Evolutionary conservation across 2,888 invertebrate species (phyloP), one percentile per base, ranked within the genome.

Genomic region (Lasius fuliginosus): DNA sequence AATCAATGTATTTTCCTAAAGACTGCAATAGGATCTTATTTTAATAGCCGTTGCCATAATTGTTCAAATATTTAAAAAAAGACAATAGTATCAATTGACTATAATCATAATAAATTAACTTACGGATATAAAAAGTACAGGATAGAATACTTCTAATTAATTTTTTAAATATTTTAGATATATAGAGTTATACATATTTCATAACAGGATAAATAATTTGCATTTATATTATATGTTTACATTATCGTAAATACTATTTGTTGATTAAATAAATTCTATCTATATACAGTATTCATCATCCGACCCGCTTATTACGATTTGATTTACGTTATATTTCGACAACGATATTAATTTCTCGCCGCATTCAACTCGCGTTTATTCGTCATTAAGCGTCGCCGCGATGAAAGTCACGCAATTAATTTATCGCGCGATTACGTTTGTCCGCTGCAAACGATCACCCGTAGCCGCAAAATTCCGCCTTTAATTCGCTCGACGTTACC

Each of bases 391-490:
- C 73, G 27, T 79, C 60, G 60, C 73, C 60, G 36, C 79, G 79
- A 79, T 79, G 60, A 77, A 77, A 79, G 79, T 79, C 73, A 79
- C 60, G 79, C 79, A 73, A 81, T 81, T 81, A 81, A 81, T 81
- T 81, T 46, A 73, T 81, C 73, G 73, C 18, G 60, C 73, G 60
- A 77, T 77, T 77, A 58, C 69, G 60, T 73, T 73, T 73, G 79
- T 73, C 73, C 60, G 60, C 36, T 81, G 79, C 79, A 81, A 71
- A 62, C 71, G 79, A 81, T 62, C 60, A 60, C 49, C 42, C 4
- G 36, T 73, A 46, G 71, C 73, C 79, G 68, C 83, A 84, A 74
- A 74, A 83, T 75, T 49, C 49, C 56, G 40, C 82, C 60, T 56
- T 84, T 82, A 81, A 81, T 81, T 81, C 60, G 79, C n/a, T 33